Conservation (phyloP, 2,888 invertebrate species). For the Acrobasis suavella region DNA sequence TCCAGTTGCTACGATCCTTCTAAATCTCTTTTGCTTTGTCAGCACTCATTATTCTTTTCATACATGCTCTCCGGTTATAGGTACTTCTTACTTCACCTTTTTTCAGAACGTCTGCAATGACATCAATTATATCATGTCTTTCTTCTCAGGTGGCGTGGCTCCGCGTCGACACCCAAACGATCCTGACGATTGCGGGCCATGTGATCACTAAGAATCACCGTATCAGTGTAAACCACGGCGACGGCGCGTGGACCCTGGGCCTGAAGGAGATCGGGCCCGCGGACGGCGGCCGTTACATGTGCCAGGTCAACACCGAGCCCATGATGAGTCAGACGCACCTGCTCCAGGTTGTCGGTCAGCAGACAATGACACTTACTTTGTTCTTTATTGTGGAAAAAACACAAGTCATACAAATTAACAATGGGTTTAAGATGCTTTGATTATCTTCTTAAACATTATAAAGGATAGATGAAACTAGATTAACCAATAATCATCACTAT, state of each 20-base stretch:
- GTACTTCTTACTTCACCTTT: too few relatives aligned
- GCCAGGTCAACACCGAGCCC: conserved; percentile 78
- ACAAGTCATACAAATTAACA: too few relatives aligned
- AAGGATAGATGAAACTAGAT: too few relatives aligned
- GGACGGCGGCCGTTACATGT: conserved; percentile 93
- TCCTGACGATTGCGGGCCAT: conserved; percentile 93
- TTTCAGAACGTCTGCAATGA: too few relatives aligned
- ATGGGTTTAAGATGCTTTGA: too few relatives aligned
- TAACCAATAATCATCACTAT: too few relatives aligned
- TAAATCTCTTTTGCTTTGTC: too few relatives aligned
- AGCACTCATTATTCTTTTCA: too few relatives aligned
- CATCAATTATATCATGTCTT: too few relatives aligned
- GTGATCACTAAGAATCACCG: conserved; percentile 95
- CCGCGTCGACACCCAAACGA: conserved; percentile 94
- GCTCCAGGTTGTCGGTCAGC: conserved; percentile 72
- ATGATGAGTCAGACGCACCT: conserved; percentile 78
- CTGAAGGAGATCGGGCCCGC: conserved; percentile 90
- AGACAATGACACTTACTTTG: conserved; percentile 17
- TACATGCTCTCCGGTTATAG: too few relatives aligned
- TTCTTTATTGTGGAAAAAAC: not conserved
- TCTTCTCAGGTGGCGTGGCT: conserved; percentile 91
- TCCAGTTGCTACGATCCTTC: too few relatives aligned
- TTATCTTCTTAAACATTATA: too few relatives aligned
- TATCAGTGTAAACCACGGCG: conserved; percentile 90
- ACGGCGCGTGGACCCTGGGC: conserved; percentile 91